A percentile compares a stretch with the other conserved stretches of the same genome.
Conservation (phyloP, 2,888 invertebrate genomes). For the Phrixothrix hirtus region DNA sequence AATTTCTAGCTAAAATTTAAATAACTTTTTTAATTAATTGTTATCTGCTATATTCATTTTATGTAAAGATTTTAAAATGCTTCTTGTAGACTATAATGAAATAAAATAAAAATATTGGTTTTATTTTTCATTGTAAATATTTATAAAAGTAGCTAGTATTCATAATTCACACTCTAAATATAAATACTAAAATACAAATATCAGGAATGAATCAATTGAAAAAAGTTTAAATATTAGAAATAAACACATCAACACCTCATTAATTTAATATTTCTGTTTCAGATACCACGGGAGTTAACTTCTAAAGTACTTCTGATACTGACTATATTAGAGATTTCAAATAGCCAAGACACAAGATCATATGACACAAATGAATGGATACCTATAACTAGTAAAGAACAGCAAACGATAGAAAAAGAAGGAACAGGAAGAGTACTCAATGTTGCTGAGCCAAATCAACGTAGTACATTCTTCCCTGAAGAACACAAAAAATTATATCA, state of each 20-base stretch:
- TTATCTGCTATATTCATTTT: too few species aligned
- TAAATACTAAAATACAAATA: too few species aligned
- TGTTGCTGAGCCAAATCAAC: constrained; percentile 38
- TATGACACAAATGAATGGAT: constrained; percentile 61
- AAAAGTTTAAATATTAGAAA: neutral
- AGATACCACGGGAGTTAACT: constrained; percentile 32
- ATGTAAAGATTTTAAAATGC: too few species aligned
- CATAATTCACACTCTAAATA: too few species aligned
- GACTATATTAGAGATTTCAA: constrained; percentile 7
- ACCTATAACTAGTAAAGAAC: constrained; percentile 51
- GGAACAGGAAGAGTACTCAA: constrained; percentile 50
- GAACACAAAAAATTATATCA: constrained; percentile 9
- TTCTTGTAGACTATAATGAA: too few species aligned
- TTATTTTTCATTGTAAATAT: too few species aligned
- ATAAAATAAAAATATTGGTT: too few species aligned
- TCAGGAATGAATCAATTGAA: too few species aligned
- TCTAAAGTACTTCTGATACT: constrained; percentile 3
- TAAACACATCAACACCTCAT: neutral
- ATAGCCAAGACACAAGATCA: constrained; percentile 32
- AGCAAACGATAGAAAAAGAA: constrained; percentile 36
- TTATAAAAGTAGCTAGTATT: too few species aligned
- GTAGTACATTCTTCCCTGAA: constrained; percentile 44
- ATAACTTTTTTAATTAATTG: too few species aligned
- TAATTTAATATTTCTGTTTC: constrained; percentile 23
- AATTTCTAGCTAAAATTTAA: too few species aligned